These are phyloP conservation scores for Zygothrica quintamaculata DNA, from an alignment of 2,888 invertebrate genomes.

Conservation along the genomic window DNA sequence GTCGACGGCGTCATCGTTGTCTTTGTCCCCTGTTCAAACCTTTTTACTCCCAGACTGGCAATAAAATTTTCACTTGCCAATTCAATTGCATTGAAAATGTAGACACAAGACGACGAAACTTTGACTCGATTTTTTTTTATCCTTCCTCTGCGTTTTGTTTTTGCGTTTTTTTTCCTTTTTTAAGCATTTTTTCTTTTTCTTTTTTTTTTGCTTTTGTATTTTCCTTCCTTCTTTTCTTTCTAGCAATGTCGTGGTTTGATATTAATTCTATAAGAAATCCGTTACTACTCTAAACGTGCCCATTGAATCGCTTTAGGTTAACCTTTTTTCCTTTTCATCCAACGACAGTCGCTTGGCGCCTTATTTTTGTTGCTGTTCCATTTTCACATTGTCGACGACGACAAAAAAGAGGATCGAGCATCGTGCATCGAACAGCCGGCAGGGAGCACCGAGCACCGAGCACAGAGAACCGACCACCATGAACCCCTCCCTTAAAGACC, in stretches of 20 bases:
- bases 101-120: slow-evolving; percentile 33
- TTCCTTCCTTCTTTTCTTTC: slow-evolving; percentile 1
- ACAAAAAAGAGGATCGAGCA: too few species aligned
- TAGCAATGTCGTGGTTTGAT: slow-evolving; percentile 57
- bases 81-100: slow-evolving; percentile 67
- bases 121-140: slow-evolving; percentile 16
- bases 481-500: slow-evolving; percentile 34
- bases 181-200: slow-evolving; percentile 14
- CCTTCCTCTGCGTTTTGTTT: neutral
- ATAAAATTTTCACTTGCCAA: slow-evolving; percentile 64
- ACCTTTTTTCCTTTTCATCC: slow-evolving; percentile 7
- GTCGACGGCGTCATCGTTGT: slow-evolving; percentile 39
- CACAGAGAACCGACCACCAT: too few species aligned
- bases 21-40: slow-evolving; percentile 6
- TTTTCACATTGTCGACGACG: slow-evolving; percentile 9
- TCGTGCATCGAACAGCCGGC: too few species aligned
- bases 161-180: slow-evolving; percentile 7
- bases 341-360: slow-evolving; percentile 61
- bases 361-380: slow-evolving; percentile 35
- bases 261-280: slow-evolving; percentile 79
- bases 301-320: slow-evolving; percentile 63
- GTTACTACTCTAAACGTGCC: slow-evolving; percentile 70
- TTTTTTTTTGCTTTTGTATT: slow-evolving; percentile 19
- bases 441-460: too few species aligned
- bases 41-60: slow-evolving; percentile 19